A percentile compares a stretch with the other conserved stretches of the same genome.
Conservation (phyloP, 2,797 vertebrate genomes). For the Ispidina lecontei region DNA sequence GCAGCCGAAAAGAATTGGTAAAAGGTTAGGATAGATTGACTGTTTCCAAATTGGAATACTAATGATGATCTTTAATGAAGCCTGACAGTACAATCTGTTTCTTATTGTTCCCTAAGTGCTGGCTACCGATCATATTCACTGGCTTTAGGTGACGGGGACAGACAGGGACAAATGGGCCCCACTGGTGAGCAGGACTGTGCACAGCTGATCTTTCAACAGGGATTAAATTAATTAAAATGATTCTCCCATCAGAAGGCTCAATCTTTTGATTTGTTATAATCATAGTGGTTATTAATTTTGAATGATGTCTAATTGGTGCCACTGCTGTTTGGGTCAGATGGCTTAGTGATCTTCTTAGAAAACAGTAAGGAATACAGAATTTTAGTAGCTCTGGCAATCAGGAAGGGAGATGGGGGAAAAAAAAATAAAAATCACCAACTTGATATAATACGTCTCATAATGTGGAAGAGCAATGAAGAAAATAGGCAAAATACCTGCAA, state of each 20-base stretch:
- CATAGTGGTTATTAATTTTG: slow-evolving; percentile 86
- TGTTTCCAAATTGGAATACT: slow-evolving; percentile 93
- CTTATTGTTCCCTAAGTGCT: slow-evolving; percentile 93
- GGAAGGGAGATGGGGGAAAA: neutral
- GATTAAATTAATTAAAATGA: slow-evolving; percentile 95
- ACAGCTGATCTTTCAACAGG: slow-evolving; percentile 91
- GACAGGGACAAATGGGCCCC: slow-evolving; percentile 79
- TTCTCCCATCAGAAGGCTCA: slow-evolving; percentile 79
- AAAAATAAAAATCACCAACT: neutral
- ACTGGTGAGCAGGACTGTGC: slow-evolving; percentile 77
- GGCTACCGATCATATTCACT: slow-evolving; percentile 86
- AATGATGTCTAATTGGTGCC: slow-evolving; percentile 81
- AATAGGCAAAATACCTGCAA: neutral
- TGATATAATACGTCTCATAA: neutral
- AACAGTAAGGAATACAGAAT: slow-evolving; percentile 71
- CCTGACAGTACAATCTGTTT: slow-evolving; percentile 99
- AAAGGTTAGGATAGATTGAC: slow-evolving; percentile 79
- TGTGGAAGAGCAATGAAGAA: neutral
- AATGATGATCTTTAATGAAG: slow-evolving; percentile 98
- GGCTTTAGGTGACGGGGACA: slow-evolving; percentile 75
- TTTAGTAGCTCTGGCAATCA: slow-evolving; percentile 63
- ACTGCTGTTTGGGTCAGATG: slow-evolving; percentile 74
- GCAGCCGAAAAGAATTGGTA: slow-evolving; percentile 73
- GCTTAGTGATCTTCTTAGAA: slow-evolving; percentile 73
- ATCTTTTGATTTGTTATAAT: slow-evolving; percentile 83